A percentile compares a stretch with the other conserved stretches of the same genome.
These are phyloP conservation scores for Polypterus senegalus DNA, from an alignment of 2,113 vertebrate genomes.

Conservation along the genomic window DNA sequence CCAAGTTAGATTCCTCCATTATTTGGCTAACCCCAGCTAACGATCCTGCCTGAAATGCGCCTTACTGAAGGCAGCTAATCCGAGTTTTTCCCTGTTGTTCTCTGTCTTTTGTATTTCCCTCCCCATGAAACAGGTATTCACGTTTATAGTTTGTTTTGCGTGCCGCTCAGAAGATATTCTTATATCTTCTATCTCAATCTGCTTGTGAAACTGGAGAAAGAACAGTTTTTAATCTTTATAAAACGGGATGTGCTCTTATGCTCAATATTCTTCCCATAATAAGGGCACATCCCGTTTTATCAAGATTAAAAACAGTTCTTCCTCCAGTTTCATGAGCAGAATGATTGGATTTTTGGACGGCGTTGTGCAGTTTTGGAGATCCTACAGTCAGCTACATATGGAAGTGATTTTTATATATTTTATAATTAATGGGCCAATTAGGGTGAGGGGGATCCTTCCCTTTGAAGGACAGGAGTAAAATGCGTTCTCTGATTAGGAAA, in stretches of 20 bases:
- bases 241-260: background rate
- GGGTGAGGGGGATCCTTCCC: background rate
- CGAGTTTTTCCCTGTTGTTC: too few species aligned
- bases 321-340: background rate
- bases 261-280: too few species aligned
- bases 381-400: background rate
- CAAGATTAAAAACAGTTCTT: background rate
- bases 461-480: constrained; percentile 1
- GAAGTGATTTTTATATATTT: background rate
- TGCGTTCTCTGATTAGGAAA: background rate
- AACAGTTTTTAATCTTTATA: background rate
- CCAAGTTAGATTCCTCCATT: too few species aligned
- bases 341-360: constrained; percentile 2
- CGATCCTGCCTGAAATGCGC: too few species aligned
- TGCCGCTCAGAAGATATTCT: too few species aligned
- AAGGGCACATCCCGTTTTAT: background rate
- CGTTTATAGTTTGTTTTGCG: too few species aligned
- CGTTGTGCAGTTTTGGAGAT: background rate
- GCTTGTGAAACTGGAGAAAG: background rate
- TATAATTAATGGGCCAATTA: constrained; percentile 6
- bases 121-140: too few species aligned
- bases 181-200: background rate
- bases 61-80: too few species aligned
- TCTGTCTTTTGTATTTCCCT: too few species aligned
- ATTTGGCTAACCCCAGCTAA: too few species aligned